Evolutionary conservation across 2,797 vertebrate genomes (phyloP), one percentile per base, ranked within the genome.

Genomic region (Chloroceryle inda): DNA sequence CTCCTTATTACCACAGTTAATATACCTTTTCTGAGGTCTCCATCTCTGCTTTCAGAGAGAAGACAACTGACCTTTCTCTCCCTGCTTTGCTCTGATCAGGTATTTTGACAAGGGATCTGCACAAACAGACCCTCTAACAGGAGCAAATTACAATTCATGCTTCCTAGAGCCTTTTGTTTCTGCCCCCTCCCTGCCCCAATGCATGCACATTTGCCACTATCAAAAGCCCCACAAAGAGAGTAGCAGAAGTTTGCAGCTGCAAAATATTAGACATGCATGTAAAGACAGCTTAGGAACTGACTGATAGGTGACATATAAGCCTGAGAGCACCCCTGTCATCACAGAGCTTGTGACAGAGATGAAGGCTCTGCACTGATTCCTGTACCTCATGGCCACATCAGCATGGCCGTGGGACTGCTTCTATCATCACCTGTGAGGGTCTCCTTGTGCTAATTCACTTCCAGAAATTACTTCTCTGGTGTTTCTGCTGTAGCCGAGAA

Each of bases 351-450:
- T 22, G 22, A 35, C 3, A 58, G 52, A 38, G 26, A 58, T 76
- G 68, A 24, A 45, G 49, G 37, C 27, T 13, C 33, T 24, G 4
- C 21, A 13, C 22, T 72, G 63, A 7, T 53, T 56, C 35, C 15
- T 71, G 8, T 23, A 49, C 17, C 22, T 76, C 58, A 63, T 0
- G 0, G 15, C 29, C 35, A 14, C 33, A 66, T 16, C 53, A 15
- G 42, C 53, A 49, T 55, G 68, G 49, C 59, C 38, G 22, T 40
- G 73, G 68, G 22, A 33, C 13, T 47, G 47, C n/a, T 67, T 78
- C 66, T n/a, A 29, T 17, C 21, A 8, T 24, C 56, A 31, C 23
- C 24, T 0, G 0, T 10, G 37, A 13, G 13, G 12, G 12, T 23
- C 8, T 68, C 21, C 19, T 68, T 17, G 42, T 1, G 0, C 35